A percentile compares a stretch with the other conserved stretches of the same genome.
phyloP scores from a whole-genome alignment of 2,797 vertebrate genomes.

The Hafferia zeledoni region DNA sequence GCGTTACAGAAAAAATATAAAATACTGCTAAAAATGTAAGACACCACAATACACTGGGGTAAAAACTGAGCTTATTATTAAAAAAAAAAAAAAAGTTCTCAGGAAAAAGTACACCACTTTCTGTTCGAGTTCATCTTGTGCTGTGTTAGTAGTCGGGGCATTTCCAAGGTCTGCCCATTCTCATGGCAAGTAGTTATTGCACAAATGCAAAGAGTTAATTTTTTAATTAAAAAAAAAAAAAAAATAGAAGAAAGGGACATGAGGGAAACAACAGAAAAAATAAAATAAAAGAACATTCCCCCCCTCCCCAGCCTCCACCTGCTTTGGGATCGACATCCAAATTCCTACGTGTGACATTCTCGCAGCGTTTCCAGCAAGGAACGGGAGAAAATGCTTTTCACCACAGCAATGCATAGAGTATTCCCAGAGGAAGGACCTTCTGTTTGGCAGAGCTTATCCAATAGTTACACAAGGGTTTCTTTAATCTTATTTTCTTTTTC shows the following conservation, averaged over 20 bases:
- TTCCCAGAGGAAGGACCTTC: constrained; percentile 39
- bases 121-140: constrained; percentile 78
- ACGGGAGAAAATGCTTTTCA: constrained; percentile 42
- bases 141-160: constrained; percentile 84
- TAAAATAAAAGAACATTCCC: neutral
- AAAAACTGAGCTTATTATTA: constrained; percentile 75
- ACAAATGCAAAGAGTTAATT: constrained; percentile 80
- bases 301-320: constrained; percentile 59
- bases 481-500: neutral
- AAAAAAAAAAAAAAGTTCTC: constrained; percentile 71
- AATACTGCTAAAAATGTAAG: constrained; percentile 86
- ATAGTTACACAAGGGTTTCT: neutral
- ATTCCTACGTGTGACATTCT: constrained; percentile 56
- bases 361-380: constrained; percentile 48
- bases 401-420: constrained; percentile 73
- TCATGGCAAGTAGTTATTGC: constrained; percentile 85
- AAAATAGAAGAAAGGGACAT: constrained; percentile 50
- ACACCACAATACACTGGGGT: constrained; percentile 76
- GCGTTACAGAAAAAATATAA: constrained; percentile 82
- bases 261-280: constrained; percentile 4
- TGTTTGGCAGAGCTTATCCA: neutral
- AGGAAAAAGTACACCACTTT: constrained; percentile 76
- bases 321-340: constrained; percentile 63
- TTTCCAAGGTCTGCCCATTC: constrained; percentile 75
- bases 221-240: constrained; percentile 37